A percentile compares a stretch with the other conserved stretches of the same genome.
Conservation (phyloP, 1,140 invertebrate genomes). For the Halesus radiatus region DNA sequence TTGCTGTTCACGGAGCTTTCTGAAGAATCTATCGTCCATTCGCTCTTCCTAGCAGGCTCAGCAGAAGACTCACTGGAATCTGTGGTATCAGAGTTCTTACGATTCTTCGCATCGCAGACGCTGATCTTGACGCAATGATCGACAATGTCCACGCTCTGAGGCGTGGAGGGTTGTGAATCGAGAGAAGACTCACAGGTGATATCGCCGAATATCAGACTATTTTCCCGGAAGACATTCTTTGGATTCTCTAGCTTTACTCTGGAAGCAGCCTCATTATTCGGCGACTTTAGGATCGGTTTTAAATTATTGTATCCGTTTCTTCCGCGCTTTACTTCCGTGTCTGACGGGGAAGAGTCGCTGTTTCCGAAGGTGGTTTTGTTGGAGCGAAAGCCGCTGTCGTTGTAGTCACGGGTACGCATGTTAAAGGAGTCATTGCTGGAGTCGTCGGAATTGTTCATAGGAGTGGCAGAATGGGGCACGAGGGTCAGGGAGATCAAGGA, state of each 20-base stretch:
- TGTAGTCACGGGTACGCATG: slow-evolving; percentile 43
- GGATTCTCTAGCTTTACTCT: slow-evolving; percentile 49
- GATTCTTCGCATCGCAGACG: slow-evolving; percentile 33
- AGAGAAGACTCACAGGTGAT: slow-evolving; percentile 49
- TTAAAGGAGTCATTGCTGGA: slow-evolving; percentile 50
- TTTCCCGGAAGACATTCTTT: slow-evolving; percentile 54
- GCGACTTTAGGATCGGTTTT: slow-evolving; percentile 40
- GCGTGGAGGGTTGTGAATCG: slow-evolving; percentile 51
- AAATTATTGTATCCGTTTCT: slow-evolving; percentile 28
- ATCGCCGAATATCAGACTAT: slow-evolving; percentile 53
- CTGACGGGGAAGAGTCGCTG: neutral
- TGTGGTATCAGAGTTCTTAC: slow-evolving; percentile 19
- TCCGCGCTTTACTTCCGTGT: neutral
- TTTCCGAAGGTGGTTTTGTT: slow-evolving; percentile 8
- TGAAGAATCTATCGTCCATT: slow-evolving; percentile 31
- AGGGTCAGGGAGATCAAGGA: slow-evolving; percentile 50
- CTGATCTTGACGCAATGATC: slow-evolving; percentile 37
- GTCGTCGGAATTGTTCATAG: slow-evolving; percentile 47
- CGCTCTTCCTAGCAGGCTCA: slow-evolving; percentile 2
- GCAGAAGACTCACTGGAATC: slow-evolving; percentile 13
- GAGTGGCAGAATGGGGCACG: slow-evolving; percentile 31
- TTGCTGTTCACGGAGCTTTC: slow-evolving; percentile 33
- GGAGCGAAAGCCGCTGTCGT: slow-evolving; percentile 32
- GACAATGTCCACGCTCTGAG: slow-evolving; percentile 40
- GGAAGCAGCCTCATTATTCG: slow-evolving; percentile 4